Conservation (phyloP, 2,797 vertebrate species). For the Poeciliopsis infans region DNA sequence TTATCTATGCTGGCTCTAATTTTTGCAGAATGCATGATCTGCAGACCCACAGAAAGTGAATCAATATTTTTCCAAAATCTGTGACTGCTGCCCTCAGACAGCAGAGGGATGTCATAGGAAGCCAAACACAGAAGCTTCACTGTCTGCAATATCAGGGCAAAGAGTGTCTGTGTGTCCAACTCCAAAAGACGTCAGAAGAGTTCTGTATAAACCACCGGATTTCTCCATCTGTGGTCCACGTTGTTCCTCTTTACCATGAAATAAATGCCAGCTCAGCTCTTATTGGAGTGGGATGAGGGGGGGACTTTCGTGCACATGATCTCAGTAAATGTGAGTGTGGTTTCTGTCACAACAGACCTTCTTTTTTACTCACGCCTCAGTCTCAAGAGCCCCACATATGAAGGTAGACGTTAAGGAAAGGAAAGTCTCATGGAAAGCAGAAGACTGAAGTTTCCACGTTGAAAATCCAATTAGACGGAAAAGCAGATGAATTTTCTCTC, state of each 20-base stretch:
- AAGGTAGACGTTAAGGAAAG: background rate
- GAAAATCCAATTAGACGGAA: background rate
- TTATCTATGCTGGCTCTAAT: background rate
- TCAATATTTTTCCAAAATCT: background rate
- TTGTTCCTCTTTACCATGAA: slow-evolving; percentile 46
- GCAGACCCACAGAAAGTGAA: fast-evolving
- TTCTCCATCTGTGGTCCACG: slow-evolving; percentile 37
- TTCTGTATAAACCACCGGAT: slow-evolving; percentile 7
- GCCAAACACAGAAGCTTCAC: background rate
- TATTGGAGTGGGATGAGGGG: slow-evolving; percentile 11
- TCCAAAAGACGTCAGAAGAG: background rate
- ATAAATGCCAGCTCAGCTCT: slow-evolving; percentile 42
- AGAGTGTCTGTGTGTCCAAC: too few species aligned
- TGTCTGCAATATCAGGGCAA: background rate
- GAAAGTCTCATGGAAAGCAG: background rate
- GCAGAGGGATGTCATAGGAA: background rate
- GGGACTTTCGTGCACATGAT: slow-evolving; percentile 12
- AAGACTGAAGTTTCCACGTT: slow-evolving; percentile 13
- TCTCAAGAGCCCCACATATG: background rate
- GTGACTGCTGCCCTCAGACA: background rate
- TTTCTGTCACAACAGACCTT: slow-evolving; percentile 16
- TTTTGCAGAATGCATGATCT: background rate
- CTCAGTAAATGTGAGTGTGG: background rate
- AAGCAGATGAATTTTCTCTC: background rate
- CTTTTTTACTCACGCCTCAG: background rate